A percentile compares a stretch with the other conserved stretches of the same genome.
Conservation (phyloP, 1,140 invertebrate genomes). For the Brachionus koreanus region DNA sequence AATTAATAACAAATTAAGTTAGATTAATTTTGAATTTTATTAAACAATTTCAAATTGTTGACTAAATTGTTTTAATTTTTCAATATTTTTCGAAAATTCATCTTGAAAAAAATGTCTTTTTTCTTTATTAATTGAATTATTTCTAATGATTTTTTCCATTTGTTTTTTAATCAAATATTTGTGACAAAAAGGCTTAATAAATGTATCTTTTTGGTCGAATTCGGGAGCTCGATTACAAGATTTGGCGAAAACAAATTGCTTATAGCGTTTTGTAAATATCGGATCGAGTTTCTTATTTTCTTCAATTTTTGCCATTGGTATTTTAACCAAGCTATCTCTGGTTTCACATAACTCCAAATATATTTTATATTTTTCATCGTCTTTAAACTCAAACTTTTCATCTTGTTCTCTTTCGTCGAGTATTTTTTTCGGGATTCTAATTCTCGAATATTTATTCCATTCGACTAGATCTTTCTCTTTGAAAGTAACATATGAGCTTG, state of each 20-base stretch:
- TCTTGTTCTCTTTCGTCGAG: neutral
- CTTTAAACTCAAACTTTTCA: conserved; percentile 25
- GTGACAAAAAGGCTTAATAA: neutral
- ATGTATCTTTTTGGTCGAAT: conserved; percentile 5
- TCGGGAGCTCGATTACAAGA: conserved; percentile 23
- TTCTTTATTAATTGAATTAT: neutral
- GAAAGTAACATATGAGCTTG: neutral
- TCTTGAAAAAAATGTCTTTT: neutral
- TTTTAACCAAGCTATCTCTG: neutral
- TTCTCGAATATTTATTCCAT: conserved; percentile 31
- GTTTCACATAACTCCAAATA: conserved; percentile 23
- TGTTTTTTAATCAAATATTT: conserved; percentile 2
- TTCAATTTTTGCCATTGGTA: neutral
- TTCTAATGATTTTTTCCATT: neutral
- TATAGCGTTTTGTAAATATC: conserved; percentile 9
- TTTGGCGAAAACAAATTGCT: conserved; percentile 4
- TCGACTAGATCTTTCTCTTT: conserved; percentile 38
- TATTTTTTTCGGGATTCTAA: neutral
- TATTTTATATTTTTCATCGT: neutral
- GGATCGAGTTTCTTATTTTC: neutral
- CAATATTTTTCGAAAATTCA: neutral
- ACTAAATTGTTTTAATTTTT: conserved; percentile 12
- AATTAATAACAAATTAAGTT: too few relatives aligned
- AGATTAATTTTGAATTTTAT: neutral
- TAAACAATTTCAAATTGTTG: neutral